Percentiles rank a stretch among this genome's conserved stretches.
phyloP scores from a whole-genome alignment of 2,797 vertebrate species.

The Chelidonichthys spinosus region DNA sequence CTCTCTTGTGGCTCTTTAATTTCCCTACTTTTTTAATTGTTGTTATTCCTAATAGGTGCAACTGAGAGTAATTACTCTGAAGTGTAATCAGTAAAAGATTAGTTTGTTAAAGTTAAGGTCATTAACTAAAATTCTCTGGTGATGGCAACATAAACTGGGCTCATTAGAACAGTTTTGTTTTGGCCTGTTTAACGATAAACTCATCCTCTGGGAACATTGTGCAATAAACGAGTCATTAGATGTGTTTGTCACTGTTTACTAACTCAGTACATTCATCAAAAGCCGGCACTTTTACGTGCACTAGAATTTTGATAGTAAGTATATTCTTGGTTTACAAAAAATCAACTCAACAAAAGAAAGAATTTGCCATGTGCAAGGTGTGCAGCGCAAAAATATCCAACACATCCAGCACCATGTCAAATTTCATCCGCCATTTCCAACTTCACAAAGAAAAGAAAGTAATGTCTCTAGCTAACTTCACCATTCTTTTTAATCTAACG shows the following conservation, averaged over 20 bases:
- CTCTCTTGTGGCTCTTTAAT: not conserved
- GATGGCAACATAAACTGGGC: constrained; percentile 7
- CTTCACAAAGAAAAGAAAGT: no score
- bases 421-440: no score
- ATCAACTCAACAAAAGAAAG: no score
- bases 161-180: constrained; percentile 22
- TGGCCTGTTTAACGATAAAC: constrained; percentile 9
- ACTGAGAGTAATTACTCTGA: constrained; percentile 29
- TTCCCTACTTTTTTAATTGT: not conserved
- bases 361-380: no score
- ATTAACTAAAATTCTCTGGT: constrained; percentile 16
- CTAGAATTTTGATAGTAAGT: no score
- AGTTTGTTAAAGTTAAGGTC: constrained; percentile 8
- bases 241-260: not conserved
- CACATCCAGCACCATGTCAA: no score
- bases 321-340: no score
- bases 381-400: no score
- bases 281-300: no score
- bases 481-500: no score
- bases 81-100: constrained; percentile 4
- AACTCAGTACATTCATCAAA: no score
- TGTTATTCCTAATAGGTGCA: not conserved
- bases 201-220: not conserved
- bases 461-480: no score
- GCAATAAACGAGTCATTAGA: not conserved